phyloP scores from a whole-genome alignment of 2,888 invertebrate species.

The Morpho deidamia region DNA sequence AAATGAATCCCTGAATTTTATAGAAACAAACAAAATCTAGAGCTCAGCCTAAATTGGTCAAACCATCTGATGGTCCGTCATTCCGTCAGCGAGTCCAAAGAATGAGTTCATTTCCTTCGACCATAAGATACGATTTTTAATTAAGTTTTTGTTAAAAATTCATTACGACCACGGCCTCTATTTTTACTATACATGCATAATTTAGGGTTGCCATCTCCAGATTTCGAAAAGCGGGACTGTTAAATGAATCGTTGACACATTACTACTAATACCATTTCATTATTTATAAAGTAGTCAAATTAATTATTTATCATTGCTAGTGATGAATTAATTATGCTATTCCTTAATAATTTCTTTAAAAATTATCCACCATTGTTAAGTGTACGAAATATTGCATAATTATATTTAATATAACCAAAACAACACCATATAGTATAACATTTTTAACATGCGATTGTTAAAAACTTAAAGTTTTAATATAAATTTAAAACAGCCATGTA shows the following conservation, averaged over 20 bases:
- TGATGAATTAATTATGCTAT: too few species aligned
- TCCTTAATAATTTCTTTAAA: too few species aligned
- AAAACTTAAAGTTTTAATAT: too few species aligned
- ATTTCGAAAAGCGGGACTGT: not conserved
- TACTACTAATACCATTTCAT: too few species aligned
- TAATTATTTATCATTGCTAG: too few species aligned
- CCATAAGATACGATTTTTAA: conserved; percentile 77
- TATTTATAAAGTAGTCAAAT: too few species aligned
- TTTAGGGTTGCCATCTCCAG: not conserved
- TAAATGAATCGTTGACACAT: not conserved
- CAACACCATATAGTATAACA: too few species aligned
- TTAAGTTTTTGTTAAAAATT: conserved; percentile 78
- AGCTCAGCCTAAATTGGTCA: conserved; percentile 51
- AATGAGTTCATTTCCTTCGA: conserved; percentile 78
- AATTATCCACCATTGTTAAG: too few species aligned
- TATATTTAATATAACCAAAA: too few species aligned
- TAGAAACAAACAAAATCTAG: conserved; percentile 19
- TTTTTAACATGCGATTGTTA: too few species aligned
- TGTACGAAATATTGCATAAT: too few species aligned
- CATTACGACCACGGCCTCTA: conserved; percentile 62
- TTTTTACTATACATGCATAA: conserved; percentile 52
- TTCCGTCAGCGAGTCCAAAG: conserved; percentile 69
- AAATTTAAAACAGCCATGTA: too few species aligned
- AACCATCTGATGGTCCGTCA: conserved; percentile 43
- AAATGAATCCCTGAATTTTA: conserved; percentile 9